Conservation (phyloP, 2,797 vertebrate species). For the Nasua narica region DNA sequence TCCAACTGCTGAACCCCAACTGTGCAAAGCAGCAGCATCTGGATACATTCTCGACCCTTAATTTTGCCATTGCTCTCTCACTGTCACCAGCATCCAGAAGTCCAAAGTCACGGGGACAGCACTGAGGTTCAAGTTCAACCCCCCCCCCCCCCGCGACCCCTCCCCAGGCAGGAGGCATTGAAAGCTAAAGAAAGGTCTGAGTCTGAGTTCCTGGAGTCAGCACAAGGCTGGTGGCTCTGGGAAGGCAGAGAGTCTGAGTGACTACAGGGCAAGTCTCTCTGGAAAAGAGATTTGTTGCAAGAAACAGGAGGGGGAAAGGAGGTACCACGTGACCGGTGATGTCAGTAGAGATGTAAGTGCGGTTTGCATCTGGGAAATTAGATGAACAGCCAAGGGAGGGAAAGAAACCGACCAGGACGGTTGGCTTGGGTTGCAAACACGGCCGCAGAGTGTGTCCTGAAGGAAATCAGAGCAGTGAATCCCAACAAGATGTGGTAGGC, state of each 20-base stretch:
- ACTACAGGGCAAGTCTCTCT: not conserved
- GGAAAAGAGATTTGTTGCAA: not conserved
- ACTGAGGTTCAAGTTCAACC: not conserved
- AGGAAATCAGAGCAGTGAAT: not conserved
- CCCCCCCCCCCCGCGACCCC: too few relatives aligned
- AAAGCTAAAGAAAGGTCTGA: not conserved
- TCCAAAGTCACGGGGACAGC: not conserved
- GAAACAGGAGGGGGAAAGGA: not conserved
- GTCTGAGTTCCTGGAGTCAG: not conserved
- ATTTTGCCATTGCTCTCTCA: not conserved
- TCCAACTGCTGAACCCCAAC: not conserved
- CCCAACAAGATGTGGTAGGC: not conserved
- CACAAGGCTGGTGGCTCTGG: not conserved
- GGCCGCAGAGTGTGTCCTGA: not conserved
- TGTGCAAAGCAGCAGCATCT: not conserved
- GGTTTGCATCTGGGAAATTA: conserved; percentile 1
- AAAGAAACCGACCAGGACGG: not conserved
- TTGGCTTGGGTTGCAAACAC: not conserved
- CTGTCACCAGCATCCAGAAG: not conserved
- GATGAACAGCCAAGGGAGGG: not conserved
- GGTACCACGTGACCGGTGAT: not conserved
- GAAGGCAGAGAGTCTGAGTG: not conserved
- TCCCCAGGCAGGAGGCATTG: not conserved
- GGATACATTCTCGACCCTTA: not conserved
- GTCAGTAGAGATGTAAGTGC: not conserved